Percentiles rank a stretch among this genome's conserved stretches.
Conservation (phyloP, 2,888 invertebrate genomes). For the Hermaeophaga mercurialis region DNA sequence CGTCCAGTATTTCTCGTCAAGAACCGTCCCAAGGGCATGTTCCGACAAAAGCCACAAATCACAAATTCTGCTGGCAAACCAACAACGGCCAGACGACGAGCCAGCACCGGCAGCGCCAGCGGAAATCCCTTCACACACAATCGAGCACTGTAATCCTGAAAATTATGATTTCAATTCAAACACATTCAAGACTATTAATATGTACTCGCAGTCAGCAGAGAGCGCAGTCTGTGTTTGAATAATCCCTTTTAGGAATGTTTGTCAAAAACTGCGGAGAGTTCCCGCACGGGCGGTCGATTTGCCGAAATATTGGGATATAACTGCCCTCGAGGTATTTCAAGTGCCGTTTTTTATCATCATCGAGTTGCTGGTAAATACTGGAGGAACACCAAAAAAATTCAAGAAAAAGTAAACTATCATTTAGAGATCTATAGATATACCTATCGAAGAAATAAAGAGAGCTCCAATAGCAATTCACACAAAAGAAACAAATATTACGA, state of each 20-base stretch:
- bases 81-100: conserved; percentile 11
- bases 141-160: conserved; percentile 29
- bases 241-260: conserved; percentile 27
- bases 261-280: conserved; percentile 15
- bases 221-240: conserved; percentile 23
- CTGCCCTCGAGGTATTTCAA: too few species aligned
- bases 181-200: conserved; percentile 33
- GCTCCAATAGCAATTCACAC: too few species aligned
- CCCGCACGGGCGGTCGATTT: conserved; percentile 2
- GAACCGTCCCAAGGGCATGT: conserved; percentile 1
- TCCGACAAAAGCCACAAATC: conserved; percentile 10
- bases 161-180: conserved; percentile 33
- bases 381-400: too few species aligned
- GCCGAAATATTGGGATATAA: conserved; percentile 1
- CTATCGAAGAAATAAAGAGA: too few species aligned
- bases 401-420: too few species aligned
- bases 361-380: too few species aligned
- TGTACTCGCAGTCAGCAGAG: conserved; percentile 22
- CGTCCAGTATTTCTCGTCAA: too few species aligned
- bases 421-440: too few species aligned
- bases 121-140: conserved; percentile 31
- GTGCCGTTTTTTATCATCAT: too few species aligned
- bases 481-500: too few species aligned
- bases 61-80: conserved; percentile 20
- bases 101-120: conserved; percentile 9